Evolutionary conservation across 2,888 invertebrate species (phyloP), one percentile per base, ranked within the genome.

Genomic region (Petrolisthes cinctipes): DNA sequence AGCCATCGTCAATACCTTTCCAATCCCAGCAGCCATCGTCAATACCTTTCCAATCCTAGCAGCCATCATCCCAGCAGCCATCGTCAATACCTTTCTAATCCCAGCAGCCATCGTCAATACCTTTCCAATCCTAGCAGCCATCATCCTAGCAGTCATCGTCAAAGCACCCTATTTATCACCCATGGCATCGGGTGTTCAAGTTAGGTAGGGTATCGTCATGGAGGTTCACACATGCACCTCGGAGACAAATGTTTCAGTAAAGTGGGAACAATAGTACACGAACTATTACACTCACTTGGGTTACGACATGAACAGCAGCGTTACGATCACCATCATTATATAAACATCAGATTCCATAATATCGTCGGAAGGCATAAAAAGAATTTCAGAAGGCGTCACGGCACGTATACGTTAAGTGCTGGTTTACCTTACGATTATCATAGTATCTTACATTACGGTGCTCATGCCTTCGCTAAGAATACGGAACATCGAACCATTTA

Each of bases 281-380:
- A 93, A 91, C 91, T 93, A 78, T 92, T 93, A 91, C 93, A 93
- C 90, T 92, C 92, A 0, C 91, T 93, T 9, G 93, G 93, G 0
- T 92, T 93, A 89, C 92, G 92, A 91, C 93, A 93, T 89, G 93
- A 93, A 89, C 93, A 93, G 86, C 92, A 92, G 23, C 91, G 93
- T 79, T 91, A 91, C 1, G 93, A 93, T 91, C 91, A 93, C 57
- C 93, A 93, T 83, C 90, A 91, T 20, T 92, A 92, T 87, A 92
- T 93, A 23, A 91, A 88, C 17, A 54, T 85, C 6, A 54, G 71
- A 5, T 54, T 14, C 20, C 17, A 51, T 0, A 80, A 80, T 56
- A 85, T 85, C 17, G 14, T 9, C 71, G 7, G 5, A 20, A 7
- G 9, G 57, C 57, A 76, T 37, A 4, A 7, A 9, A 37, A 17